These are phyloP conservation scores for Ophioderma brevispina DNA, from an alignment of 35 echinoderm and acorn worm species.

Conservation along the genomic window DNA sequence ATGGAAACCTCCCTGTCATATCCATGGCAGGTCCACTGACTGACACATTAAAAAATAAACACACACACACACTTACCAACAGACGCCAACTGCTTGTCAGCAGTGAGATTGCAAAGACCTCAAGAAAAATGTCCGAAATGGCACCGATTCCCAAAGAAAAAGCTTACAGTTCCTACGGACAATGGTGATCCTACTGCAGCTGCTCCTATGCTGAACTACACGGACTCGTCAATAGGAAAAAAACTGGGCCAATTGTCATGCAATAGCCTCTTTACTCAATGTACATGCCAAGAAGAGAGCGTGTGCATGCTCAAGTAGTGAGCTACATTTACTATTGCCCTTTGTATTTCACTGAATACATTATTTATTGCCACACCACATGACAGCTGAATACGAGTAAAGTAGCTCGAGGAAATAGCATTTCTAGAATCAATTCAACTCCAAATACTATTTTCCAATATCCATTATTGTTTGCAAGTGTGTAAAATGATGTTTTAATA, in stretches of 20 bases:
- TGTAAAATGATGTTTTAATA: background rate
- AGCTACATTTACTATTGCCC: slow-evolving; percentile 10
- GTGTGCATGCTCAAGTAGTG: slow-evolving; percentile 4
- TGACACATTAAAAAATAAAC: too few relatives aligned
- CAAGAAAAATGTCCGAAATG: too few relatives aligned
- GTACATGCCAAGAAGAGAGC: background rate
- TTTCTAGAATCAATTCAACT: slow-evolving; percentile 6
- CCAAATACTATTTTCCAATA: slow-evolving; percentile 7
- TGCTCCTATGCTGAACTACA: background rate
- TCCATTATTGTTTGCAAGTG: background rate
- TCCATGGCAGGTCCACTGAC: too few relatives aligned
- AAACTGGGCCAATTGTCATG: slow-evolving; percentile 1
- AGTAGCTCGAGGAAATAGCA: background rate
- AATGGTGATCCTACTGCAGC: background rate
- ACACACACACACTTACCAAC: too few relatives aligned
- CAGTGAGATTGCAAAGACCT: too few relatives aligned
- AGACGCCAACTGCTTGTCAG: too few relatives aligned
- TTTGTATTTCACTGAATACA: slow-evolving; percentile 6
- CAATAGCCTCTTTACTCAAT: background rate
- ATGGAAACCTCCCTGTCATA: too few relatives aligned
- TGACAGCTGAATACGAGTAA: background rate
- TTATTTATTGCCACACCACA: background rate
- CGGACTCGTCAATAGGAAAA: background rate
- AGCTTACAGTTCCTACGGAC: too few relatives aligned
- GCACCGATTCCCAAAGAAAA: too few relatives aligned